Evolutionary conservation across 2,888 invertebrate species (phyloP).

Genomic region (Biston stratarius): DNA sequence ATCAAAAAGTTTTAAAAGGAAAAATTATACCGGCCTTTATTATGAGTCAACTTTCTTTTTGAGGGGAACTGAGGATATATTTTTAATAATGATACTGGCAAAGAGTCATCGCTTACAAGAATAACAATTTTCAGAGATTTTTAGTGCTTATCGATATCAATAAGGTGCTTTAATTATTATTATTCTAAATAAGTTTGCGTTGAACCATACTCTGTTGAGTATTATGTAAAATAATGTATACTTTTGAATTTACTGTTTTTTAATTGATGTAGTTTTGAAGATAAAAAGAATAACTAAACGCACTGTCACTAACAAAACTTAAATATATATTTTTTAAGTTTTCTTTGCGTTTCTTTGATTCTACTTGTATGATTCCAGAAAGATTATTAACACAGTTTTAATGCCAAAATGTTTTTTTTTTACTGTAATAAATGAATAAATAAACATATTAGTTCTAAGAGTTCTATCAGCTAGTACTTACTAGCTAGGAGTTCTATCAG

Average conservation of each 20-base stretch:
- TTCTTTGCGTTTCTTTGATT: neutral
- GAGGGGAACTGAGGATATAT: constrained; percentile 82
- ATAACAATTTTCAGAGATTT: constrained; percentile 41
- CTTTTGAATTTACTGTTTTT: neutral
- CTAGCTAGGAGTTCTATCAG: too few relatives aligned
- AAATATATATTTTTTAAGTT: neutral
- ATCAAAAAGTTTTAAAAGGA: constrained; percentile 88
- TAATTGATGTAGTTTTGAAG: neutral
- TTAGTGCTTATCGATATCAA: constrained; percentile 61
- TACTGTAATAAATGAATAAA: too few relatives aligned
- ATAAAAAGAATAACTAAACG: neutral
- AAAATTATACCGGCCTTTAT: constrained; percentile 87
- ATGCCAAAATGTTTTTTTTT: too few relatives aligned
- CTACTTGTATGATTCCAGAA: too few relatives aligned
- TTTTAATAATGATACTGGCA: constrained; percentile 83
- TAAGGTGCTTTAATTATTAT: constrained; percentile 14
- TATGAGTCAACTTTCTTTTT: constrained; percentile 85
- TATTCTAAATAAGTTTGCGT: too few relatives aligned
- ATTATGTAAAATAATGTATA: too few relatives aligned
- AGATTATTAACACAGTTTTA: too few relatives aligned
- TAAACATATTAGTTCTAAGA: too few relatives aligned
- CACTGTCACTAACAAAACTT: neutral
- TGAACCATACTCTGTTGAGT: too few relatives aligned
- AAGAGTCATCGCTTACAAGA: constrained; percentile 56
- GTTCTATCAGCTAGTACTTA: too few relatives aligned